phyloP scores from a whole-genome alignment of 2,113 vertebrate species.

The Ammodramus savannarum region DNA sequence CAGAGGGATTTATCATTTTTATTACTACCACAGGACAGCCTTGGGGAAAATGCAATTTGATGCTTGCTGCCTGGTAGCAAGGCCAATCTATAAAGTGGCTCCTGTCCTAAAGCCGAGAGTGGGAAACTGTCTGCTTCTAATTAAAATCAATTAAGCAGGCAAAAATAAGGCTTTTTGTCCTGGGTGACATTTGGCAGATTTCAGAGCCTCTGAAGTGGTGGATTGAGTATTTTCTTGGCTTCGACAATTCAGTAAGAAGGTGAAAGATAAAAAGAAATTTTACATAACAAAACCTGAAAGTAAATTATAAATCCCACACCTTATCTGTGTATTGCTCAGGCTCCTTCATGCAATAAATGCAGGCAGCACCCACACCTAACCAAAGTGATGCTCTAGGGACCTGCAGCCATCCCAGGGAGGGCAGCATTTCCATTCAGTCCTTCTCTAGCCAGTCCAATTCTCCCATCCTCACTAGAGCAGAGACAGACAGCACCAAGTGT shows the following conservation, averaged over 20 bases:
- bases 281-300: background rate
- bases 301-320: background rate
- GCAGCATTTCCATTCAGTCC: background rate
- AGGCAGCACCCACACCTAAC: background rate
- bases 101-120: background rate
- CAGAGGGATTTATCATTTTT: background rate
- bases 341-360: background rate
- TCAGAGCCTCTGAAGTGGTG: background rate
- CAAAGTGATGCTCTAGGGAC: background rate
- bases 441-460: background rate
- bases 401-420: background rate
- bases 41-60: background rate
- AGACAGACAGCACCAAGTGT: background rate
- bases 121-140: background rate
- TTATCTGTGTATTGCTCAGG: background rate
- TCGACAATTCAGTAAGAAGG: background rate
- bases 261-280: background rate
- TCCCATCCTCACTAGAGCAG: background rate
- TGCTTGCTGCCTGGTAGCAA: background rate
- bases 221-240: background rate
- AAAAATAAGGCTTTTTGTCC: background rate
- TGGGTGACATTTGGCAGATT: background rate
- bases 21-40: background rate
- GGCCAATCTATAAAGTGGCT: background rate
- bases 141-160: background rate